A percentile compares a stretch with the other conserved stretches of the same genome.
Evolutionary conservation across 2,888 invertebrate genomes (phyloP).

Genomic region (Chymomyza procnemis): DNA sequence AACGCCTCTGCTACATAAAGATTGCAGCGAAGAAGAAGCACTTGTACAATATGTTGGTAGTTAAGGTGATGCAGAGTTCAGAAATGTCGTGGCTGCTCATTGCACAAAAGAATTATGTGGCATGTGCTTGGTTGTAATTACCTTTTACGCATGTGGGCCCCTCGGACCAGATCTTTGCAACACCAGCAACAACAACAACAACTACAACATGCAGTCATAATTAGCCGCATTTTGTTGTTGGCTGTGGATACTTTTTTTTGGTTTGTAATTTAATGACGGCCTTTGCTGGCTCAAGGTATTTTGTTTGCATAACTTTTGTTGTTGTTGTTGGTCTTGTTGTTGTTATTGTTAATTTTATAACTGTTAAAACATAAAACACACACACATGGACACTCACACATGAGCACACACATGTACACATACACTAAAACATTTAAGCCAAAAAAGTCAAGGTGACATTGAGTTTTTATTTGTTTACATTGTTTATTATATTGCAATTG

Average conservation of each 20-base stretch:
- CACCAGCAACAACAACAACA: not conserved
- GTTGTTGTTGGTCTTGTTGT: not conserved
- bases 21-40: conserved; percentile 16
- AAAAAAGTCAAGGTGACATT: not conserved
- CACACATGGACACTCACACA: not conserved
- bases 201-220: conserved; percentile 35
- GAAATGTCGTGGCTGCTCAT: conserved; percentile 53
- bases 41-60: not conserved
- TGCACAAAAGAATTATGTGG: conserved; percentile 74
- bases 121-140: conserved; percentile 68
- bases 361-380: not conserved
- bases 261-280: conserved; percentile 47
- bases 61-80: conserved; percentile 18
- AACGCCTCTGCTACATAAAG: not conserved
- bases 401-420: not conserved
- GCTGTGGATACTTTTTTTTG: not conserved
- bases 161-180: not conserved
- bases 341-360: not conserved
- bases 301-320: conserved; percentile 3
- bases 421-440: not conserved
- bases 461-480: not conserved
- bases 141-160: conserved; percentile 17
- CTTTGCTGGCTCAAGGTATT: conserved; percentile 54
- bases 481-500: not conserved
- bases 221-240: conserved; percentile 50